Evolutionary conservation across 2,888 invertebrate genomes (phyloP), one percentile per base, ranked within the genome.

Genomic region (Agrotis clavis): DNA sequence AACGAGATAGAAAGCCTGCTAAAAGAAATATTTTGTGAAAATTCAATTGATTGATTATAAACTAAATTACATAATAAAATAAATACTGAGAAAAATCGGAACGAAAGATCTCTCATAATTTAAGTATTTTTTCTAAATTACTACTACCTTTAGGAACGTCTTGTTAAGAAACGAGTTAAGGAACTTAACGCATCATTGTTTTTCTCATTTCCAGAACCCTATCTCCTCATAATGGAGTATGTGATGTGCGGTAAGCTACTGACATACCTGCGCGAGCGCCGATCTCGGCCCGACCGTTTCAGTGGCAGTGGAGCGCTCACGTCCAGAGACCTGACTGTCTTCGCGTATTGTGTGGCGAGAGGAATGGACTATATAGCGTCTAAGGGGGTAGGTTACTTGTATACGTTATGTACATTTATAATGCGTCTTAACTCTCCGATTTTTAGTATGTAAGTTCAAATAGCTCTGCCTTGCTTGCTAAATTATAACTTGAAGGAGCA

Each of bases 311-410:
- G 97, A 0, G 97, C 97, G 0, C 94, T 98, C 41, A 97, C 97
- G 5, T 97, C 98, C 0, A 95, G 98, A 41, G 98, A 98, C 79
- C 96, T 98, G 71, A 98, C 98, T 0, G 97, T 98, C 21, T 98
- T 98, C 90, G 98, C 98, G 0, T 97, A 98, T 90, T 98, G 98
- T 86, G 98, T 98, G 56, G 98, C 98, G 1, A 96, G 98, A 77
- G 98, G 98, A 67, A 98, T 98, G 98, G 98, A 98, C 87, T 98
- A 98, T 87, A 97, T 98, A 60, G 97, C 98, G 18, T 97, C 97
- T 30, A 98, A 98, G 92, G 98, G 98, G 95, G 98, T 98, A 90
- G 95, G 96, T 35, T 41, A 41, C 25, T 25, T 25, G 25, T 25
- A 25, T 25, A 25, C 25, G 1, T 25, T 2, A 25, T 25, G 25